Conservation (phyloP, 1,140 invertebrate species). For the Homarus americanus region DNA sequence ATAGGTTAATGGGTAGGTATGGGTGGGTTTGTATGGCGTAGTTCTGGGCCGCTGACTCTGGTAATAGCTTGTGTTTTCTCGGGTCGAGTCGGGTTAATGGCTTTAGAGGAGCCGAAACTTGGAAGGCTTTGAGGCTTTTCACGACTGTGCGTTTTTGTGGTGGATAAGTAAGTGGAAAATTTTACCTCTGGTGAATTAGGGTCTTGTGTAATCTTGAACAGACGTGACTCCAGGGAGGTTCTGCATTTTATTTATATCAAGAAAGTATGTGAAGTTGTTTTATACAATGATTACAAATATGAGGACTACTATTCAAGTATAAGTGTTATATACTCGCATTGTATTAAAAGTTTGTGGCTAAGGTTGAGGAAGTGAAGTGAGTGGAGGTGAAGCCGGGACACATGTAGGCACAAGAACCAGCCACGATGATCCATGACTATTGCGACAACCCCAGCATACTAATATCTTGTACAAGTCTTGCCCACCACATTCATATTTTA, state of each 20-base stretch:
- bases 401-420: too few relatives aligned
- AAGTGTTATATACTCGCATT: background rate
- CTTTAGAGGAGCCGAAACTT: background rate
- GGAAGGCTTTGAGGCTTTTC: background rate
- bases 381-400: too few relatives aligned
- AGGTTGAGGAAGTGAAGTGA: background rate
- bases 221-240: background rate
- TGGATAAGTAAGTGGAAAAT: background rate
- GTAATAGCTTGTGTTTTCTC: slow-evolving; percentile 4
- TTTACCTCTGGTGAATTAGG: background rate
- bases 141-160: background rate
- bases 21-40: background rate
- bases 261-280: background rate
- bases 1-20: background rate
- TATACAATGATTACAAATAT: background rate
- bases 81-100: slow-evolving; percentile 7
- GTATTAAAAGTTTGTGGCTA: background rate
- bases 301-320: background rate
- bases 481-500: slow-evolving; percentile 7
- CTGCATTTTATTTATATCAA: background rate
- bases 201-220: background rate
- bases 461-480: background rate
- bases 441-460: background rate
- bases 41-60: background rate
- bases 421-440: background rate